Evolutionary conservation across 35 echinoderm and acorn worm species (phyloP), one percentile per base, ranked within the genome.

Genomic region (Heliocidaris tuberculata): DNA sequence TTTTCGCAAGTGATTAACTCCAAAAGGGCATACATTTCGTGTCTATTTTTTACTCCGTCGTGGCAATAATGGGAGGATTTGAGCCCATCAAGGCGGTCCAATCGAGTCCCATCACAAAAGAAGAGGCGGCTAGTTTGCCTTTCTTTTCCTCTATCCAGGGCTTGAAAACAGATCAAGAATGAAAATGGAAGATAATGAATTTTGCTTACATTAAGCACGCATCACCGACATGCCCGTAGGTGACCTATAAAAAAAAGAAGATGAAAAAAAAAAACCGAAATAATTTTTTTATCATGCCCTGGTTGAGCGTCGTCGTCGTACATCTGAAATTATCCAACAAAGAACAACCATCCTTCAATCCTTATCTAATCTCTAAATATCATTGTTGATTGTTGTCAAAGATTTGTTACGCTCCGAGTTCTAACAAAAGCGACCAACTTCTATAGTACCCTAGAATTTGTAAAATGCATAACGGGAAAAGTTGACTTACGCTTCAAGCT

Each of bases 171-270:
- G 65, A 78, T 78, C 65, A 78, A 78, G 65, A 24, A 78, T 78
- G 65, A 78, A 78, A 78, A 78, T 78, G 65, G 65, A 19, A 78
- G 65, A 78, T 78, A 78, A 78, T 78, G 65, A 78, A 27, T 78
- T 78, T 78, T 78, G 19, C 65, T 78, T 78, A 78, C 65, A 78
- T 78, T 78, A 78, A 27, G 17, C 65, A 78, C 65, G 65, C 65
- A 78, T 78, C 65, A 78, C 65, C 27, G 65, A n/a, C 27, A 78
- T 78, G 65, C 65, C 65, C 65, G 21, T 78, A 78, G 65, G 65
- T 78, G 65, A 78, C 65, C 65, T 78, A 71, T 71, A 78, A 78
- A 78, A 78, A 56, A 56, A 56, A 56, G 15, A 9, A 24, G 65
- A 78, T 78, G 27, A 42, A 42, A 27, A 78, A 27, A 78, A 78